phyloP scores from a whole-genome alignment of 1,140 invertebrate species.

The Pseudachorutes palmiensis region DNA sequence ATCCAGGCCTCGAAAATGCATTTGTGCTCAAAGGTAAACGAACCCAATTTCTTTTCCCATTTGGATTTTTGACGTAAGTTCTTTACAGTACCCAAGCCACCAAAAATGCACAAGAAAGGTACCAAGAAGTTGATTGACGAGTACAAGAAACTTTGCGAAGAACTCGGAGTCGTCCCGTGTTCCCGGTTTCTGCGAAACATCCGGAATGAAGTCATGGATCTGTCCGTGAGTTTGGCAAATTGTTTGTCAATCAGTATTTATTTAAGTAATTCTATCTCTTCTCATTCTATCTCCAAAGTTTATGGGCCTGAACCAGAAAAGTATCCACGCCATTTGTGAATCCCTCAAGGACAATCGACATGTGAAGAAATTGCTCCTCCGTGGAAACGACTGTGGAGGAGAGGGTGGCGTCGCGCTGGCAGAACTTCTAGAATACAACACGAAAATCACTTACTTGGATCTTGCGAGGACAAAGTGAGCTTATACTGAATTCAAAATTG shows the following conservation, averaged over 20 bases:
- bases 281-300: not conserved
- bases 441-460: not conserved
- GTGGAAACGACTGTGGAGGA: not conserved
- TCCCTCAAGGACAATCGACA: not conserved
- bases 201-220: not conserved
- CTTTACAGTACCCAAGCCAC: not conserved
- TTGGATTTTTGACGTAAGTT: too few species aligned
- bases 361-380: not conserved
- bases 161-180: not conserved
- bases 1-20: constrained; percentile 8
- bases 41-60: not conserved
- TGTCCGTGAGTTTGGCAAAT: not conserved
- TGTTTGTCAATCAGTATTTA: not conserved
- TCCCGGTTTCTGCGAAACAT: not conserved
- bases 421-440: constrained; percentile 5
- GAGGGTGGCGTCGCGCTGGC: not conserved
- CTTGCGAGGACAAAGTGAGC: not conserved
- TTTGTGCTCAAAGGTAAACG: not conserved
- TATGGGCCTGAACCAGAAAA: constrained; percentile 1
- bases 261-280: not conserved
- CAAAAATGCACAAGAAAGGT: not conserved
- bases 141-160: constrained; percentile 8
- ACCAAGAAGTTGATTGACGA: not conserved
- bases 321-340: not conserved
- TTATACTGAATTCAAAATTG: not conserved